Percentiles rank a stretch among this genome's conserved stretches.
Conservation (phyloP, 1,140 invertebrate genomes). For the Oscheius sp. region DNA sequence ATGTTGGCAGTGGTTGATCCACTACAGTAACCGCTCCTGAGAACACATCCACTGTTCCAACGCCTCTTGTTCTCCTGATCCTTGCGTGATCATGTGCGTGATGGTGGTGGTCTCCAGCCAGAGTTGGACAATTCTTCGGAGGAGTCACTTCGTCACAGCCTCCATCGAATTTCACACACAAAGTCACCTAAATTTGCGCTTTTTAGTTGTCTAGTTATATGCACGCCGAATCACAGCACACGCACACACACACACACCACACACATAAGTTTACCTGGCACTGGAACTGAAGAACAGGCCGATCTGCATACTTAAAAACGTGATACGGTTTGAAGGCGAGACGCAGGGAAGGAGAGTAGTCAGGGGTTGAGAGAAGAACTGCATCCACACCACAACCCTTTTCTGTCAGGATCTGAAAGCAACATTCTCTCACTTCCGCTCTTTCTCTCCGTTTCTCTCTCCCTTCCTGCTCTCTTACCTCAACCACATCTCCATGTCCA, state of each 20-base stretch:
- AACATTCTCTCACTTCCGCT: too few relatives aligned
- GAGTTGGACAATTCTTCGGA: slow-evolving; percentile 42
- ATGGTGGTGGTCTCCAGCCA: slow-evolving; percentile 15
- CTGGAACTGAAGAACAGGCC: slow-evolving; percentile 60
- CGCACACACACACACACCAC: too few relatives aligned
- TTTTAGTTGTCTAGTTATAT: background rate
- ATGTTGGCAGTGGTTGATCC: slow-evolving; percentile 7
- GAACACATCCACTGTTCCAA: slow-evolving; percentile 30
- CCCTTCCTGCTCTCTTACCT: slow-evolving; percentile 53
- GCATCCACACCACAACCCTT: slow-evolving; percentile 54
- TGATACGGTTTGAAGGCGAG: slow-evolving; percentile 57
- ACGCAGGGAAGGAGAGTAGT: slow-evolving; percentile 51
- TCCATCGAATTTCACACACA: slow-evolving; percentile 59
- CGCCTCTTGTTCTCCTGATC: background rate
- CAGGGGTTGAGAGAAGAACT: slow-evolving; percentile 55
- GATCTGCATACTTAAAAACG: slow-evolving; percentile 60
- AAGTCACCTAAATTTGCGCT: slow-evolving; percentile 34
- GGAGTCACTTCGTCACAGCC: slow-evolving; percentile 58
- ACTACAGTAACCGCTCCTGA: slow-evolving; percentile 21
- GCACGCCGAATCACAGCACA: background rate
- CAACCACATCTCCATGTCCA: slow-evolving; percentile 57
- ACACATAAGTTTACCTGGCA: slow-evolving; percentile 50
- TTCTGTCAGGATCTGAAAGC: slow-evolving; percentile 40
- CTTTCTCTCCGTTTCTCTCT: slow-evolving; percentile 41
- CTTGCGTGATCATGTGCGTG: slow-evolving; percentile 19